Evolutionary conservation across 2,797 vertebrate genomes (phyloP).

Genomic region (Mormyrus proboscirostris): DNA sequence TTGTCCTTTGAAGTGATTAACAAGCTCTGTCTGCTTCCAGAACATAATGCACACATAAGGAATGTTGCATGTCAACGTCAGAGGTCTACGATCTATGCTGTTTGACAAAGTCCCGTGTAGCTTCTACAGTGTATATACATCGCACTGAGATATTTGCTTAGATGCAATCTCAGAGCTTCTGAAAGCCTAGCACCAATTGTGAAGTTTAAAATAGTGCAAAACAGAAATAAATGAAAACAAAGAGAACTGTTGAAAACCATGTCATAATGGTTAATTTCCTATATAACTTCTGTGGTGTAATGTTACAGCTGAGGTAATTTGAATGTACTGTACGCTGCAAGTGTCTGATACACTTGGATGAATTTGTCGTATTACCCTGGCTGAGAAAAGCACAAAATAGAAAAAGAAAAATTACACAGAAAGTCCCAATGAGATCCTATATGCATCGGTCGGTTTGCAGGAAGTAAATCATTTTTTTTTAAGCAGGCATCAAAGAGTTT

Average conservation of each 20-base stretch:
- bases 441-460: not conserved
- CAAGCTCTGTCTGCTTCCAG: not conserved
- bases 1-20: not conserved
- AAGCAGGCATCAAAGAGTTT: not conserved
- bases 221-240: not conserved
- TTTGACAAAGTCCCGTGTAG: not conserved
- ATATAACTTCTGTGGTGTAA: not conserved
- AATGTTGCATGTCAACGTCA: not conserved
- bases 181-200: not conserved
- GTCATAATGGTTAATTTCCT: not conserved
- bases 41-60: not conserved
- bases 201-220: not conserved
- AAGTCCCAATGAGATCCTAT: not conserved
- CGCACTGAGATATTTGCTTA: not conserved
- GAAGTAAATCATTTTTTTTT: not conserved
- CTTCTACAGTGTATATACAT: not conserved
- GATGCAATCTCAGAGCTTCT: not conserved
- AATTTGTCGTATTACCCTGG: not conserved
- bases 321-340: not conserved
- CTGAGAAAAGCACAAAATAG: not conserved
- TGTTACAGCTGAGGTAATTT: not conserved
- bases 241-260: not conserved
- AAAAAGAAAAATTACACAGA: not conserved
- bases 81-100: not conserved
- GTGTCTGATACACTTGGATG: not conserved